Evolutionary conservation across 2,797 vertebrate genomes (phyloP), one percentile per base, ranked within the genome.

Genomic region (Rhinichthys osculus): DNA sequence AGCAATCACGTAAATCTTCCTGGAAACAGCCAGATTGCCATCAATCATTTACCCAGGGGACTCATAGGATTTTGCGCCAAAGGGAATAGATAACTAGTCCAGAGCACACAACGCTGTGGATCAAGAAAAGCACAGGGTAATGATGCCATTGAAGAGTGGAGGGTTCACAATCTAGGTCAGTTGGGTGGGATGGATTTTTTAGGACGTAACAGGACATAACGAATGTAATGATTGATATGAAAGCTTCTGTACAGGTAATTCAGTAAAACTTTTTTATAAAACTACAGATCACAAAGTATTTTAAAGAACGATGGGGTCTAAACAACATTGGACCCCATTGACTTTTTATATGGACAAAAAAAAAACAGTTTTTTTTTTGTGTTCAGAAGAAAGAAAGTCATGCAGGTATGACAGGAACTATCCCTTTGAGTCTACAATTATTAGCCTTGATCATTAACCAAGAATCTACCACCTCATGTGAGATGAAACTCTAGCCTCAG

Each of bases 1-100:
- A 81, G 69, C 33, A 62, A 44, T 80, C 59, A 44, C 62, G 7
- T 52, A 38, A 85, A 77, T 78, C 76, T 72, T 87, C 30, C 64
- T 38, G 69, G 82, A 83, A 88, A 72, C 62, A 42, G 23, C n/a
- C 54, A 74, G 38, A 57, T 66, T 70, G 50, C 21, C 81, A 84
- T 88, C 19, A 33, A 76, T 86, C 81, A 86, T 88, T 83, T 84
- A 30, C 59, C 52, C 50, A 57, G 81, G 64, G 33, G 85, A 78
- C 76, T 81, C 72, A 71, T 71, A 77, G 52, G 70, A 33, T 40
- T 62, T 44, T 69, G n/a, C 5, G 74, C 81, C 74, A 78, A 54
- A 69, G 79, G 54, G 73, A 78, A 50, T 57, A 69, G 44, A 69
- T 72, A 66, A 21, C 44, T 38, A 54, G 74, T 85, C 76, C 76